Conservation (phyloP, 2,888 invertebrate genomes). For the Cantharis flavilabris region DNA sequence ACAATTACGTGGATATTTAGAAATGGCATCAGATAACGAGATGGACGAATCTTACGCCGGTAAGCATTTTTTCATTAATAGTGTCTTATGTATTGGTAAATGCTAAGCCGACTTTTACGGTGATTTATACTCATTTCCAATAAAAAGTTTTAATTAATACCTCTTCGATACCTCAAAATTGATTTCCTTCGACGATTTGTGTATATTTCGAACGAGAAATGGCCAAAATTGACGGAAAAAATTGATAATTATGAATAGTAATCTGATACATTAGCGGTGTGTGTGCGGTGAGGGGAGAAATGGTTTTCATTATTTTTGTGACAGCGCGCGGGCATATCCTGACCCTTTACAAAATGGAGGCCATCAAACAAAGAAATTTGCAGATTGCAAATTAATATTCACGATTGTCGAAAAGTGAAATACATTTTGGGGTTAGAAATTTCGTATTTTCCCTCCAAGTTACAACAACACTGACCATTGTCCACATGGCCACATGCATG, state of each 20-base stretch:
- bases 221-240: conserved; percentile 27
- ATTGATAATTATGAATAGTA: conserved; percentile 47
- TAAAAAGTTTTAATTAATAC: neutral
- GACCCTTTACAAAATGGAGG: conserved; percentile 81
- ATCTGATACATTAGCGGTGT: conserved; percentile 48
- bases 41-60: conserved; percentile 86
- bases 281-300: conserved; percentile 48
- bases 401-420: conserved; percentile 19
- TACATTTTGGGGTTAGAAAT: conserved; percentile 49
- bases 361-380: conserved; percentile 77
- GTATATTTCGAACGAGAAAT: neutral
- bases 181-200: neutral
- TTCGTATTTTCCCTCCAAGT: conserved; percentile 51
- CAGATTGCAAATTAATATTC: conserved; percentile 59
- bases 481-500: conserved; percentile 48
- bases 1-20: neutral
- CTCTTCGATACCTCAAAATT: neutral
- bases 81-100: conserved; percentile 41
- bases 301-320: conserved; percentile 60
- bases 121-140: conserved; percentile 15
- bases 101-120: conserved; percentile 46
- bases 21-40: conserved; percentile 87
- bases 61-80: conserved; percentile 59
- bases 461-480: conserved; percentile 47
- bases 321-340: conserved; percentile 68